Evolutionary conservation across 2,888 invertebrate genomes (phyloP), one percentile per base, ranked within the genome.

Genomic region (Iphiclides podalirius): DNA sequence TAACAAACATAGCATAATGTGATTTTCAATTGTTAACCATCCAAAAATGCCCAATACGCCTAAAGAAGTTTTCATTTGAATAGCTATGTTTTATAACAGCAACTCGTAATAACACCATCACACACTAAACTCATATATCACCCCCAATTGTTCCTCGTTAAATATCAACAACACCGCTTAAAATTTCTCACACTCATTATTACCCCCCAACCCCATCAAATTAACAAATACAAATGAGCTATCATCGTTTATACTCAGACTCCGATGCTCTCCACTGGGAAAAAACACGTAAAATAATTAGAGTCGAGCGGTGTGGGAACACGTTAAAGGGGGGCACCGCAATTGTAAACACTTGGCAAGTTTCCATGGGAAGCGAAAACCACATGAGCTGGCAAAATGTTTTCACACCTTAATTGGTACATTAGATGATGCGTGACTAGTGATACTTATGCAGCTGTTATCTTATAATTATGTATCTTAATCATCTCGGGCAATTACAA

Each of bases 281-380:
- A 52, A 52, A 49, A 56, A 38, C 52, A 34, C 31, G 34, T 35
- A 26, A 47, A 49, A 54, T 62, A 47, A 56, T 58, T 50, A 47
- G 53, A 45, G 53, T 53, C 54, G 57, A 57, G 53, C 55, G 58
- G 57, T 70, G 77, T 80, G 80, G 76, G 80, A 80, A 78, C 65
- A 37, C 38, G 52, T 45, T 39, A 35, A 17, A 45, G 47, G 50
- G 61, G 63, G 66, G 64, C 7, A 36, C 46, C 55, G 62, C 59
- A n/a, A n/a, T n/a, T 55, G 60, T 58, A 52, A 71, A 74, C 80
- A 80, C 73, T 81, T 74, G 80, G 64, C 63, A 55, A 51, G 60
- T 69, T 79, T 79, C 78, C 72, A 76, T 79, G 81, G 79, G 80
- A 82, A 79, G 61, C 59, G 53, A 46, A 52, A 50, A 41, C 54